Evolutionary conservation across 1,140 invertebrate species (phyloP), one percentile per base, ranked within the genome.

Genomic region (Polypedilum vanderplanki): DNA sequence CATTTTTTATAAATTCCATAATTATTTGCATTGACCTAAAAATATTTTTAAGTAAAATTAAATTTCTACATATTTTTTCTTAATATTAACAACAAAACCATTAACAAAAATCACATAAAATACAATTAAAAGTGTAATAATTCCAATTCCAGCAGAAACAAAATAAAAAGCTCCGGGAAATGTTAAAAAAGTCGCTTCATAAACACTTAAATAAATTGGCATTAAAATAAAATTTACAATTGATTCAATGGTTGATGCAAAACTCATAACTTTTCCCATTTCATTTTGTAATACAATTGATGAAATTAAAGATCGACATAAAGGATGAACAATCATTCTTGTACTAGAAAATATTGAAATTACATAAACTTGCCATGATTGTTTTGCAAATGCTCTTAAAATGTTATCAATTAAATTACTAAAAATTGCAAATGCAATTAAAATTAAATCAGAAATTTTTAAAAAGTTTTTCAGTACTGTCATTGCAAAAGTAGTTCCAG

Each of bases 321-420:
- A 84, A 24, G 90, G 88, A 7, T 85, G 83, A n/a, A 86, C 83
- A 33, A 89, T 80, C 1, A 84, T 85, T 75, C 83, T 81, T 73
- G 90, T 86, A 18, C 86, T 78, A 64, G 86, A 85, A 75, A 90
- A 70, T 9, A 79, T 76, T 57, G 46, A 57, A 87, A 85, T 84
- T 8, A 87, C 75, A 81, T 91, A 91, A 85, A 91, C 86, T 67
- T 90, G 87, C 88, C 88, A 90, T 1, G 87, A 79, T 75, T 84
- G 80, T 1, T 78, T 80, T 7, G 88, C 86, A 22, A 89, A 85
- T 0, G 86, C 85, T 78, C 80, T 82, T 1, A 86, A 81, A 15
- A 87, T 24, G 73, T 83, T 83, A 70, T 85, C 84, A 0, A 78
- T 75, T 10, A 84, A 20, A 74, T 81, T 84, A 0, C 83, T 80